Base-by-base conservation (phyloP, 2,113 vertebrate species). In the Polyodon spathula region DNA sequence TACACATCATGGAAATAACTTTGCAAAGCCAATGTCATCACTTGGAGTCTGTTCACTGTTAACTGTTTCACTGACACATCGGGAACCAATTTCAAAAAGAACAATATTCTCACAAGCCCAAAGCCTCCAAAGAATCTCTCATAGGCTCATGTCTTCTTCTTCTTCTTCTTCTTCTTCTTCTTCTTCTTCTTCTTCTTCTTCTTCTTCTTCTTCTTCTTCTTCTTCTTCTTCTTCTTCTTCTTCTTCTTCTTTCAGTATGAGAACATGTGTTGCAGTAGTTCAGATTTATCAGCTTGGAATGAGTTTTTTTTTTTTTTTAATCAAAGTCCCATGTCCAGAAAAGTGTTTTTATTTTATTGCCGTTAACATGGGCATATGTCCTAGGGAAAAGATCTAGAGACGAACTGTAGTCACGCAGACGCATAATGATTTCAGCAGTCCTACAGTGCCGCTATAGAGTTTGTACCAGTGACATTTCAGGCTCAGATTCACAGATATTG, bases 1-100 rank as follows among this genome's bases (percentile, higher is more conserved):
- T 76, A 84, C 81, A 84, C 83, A 82, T 84, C 81, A 81, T 79
- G 78, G 80, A 84, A 86, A 84, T 79, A 76, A 77, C 69, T 78
- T 74, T 40, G 75, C 74, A 80, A 79, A 82, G 76, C 73, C 71
- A 81, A 76, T 75, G 76, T 81, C 83, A 77, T 78, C 74, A 77
- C 79, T 73, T 78, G 73, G 83, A 74, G 73, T 70, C 69, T 70
- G n/a, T n/a, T n/a, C n/a, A n/a, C n/a, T n/a, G 71, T 78, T 83
- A 74, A 78, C 76, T 75, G 60, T 81, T 84, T 77, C 75, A 80
- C 75, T 69, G 71, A 75, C 76, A 74, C 68, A 40, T 58, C 55
- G 44, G n/a, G 59, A 53, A 60, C 40, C 55, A 59, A 14, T 5
- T n/a, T 54, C 39, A 54, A 37, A 42, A 46, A n/a, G 37, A 11